Evolutionary conservation across 2,797 vertebrate genomes (phyloP).

Genomic region (Bryconaethiops microstoma): DNA sequence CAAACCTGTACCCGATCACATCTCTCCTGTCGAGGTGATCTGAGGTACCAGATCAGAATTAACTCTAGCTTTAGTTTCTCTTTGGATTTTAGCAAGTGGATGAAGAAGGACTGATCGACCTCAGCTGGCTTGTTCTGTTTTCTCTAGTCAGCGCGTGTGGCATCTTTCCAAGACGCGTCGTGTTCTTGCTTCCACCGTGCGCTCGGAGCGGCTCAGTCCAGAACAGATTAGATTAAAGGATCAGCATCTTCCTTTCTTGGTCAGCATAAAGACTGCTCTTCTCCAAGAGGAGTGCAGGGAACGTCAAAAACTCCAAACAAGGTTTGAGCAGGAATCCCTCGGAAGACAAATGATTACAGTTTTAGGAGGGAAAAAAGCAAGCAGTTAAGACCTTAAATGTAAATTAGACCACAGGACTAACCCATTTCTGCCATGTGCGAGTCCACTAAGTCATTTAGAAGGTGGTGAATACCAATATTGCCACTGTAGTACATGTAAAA

Average conservation of each 20-base stretch:
- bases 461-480: too few relatives aligned
- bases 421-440: too few relatives aligned
- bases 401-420: background rate
- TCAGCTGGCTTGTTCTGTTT: background rate
- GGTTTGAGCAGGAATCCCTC: too few relatives aligned
- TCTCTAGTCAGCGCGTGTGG: background rate
- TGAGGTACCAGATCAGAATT: background rate
- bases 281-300: background rate
- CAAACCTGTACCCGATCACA: background rate
- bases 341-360: too few relatives aligned
- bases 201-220: conserved; percentile 1
- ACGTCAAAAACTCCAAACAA: too few relatives aligned
- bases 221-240: conserved; percentile 16
- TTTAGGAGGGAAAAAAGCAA: too few relatives aligned
- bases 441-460: background rate
- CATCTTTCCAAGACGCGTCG: background rate
- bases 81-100: too few relatives aligned
- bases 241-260: conserved; percentile 4
- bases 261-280: background rate
- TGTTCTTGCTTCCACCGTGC: background rate
- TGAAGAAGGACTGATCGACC: too few relatives aligned
- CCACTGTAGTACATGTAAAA: too few relatives aligned
- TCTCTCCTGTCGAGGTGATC: background rate
- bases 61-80: background rate
- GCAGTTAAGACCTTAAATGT: too few relatives aligned